Conservation (phyloP, 53 echinoderm and acorn worm genomes). For the Apostichopus leukothele region DNA sequence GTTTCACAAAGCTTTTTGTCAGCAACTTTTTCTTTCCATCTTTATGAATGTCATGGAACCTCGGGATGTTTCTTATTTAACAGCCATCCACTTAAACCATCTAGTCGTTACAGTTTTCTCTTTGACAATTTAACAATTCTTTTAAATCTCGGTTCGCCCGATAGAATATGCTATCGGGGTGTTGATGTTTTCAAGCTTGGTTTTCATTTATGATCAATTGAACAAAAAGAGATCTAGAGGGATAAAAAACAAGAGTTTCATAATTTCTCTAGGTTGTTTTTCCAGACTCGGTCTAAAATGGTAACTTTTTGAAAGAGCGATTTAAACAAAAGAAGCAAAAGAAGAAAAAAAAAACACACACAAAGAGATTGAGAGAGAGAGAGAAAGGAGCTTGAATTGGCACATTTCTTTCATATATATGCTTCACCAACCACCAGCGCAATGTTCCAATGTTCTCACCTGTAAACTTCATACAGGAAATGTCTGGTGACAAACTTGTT, state of each 20-base stretch:
- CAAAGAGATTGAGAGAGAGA: background rate
- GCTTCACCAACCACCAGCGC: too few relatives aligned
- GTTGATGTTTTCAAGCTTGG: constrained; percentile 5
- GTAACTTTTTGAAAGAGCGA: background rate
- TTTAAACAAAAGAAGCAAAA: constrained; percentile 16
- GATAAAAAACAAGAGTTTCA: constrained; percentile 12
- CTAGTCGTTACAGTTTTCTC: constrained; percentile 32
- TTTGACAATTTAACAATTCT: background rate
- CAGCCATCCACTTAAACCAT: constrained; percentile 12
- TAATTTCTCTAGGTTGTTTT: constrained; percentile 31
- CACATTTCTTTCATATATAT: too few relatives aligned
- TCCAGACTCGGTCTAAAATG: constrained; percentile 1
- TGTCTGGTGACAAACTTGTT: too few relatives aligned
- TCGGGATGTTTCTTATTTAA: background rate
- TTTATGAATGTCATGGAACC: background rate
- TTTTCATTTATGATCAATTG: background rate
- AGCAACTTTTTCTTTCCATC: background rate
- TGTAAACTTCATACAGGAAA: too few relatives aligned
- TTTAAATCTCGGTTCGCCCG: background rate
- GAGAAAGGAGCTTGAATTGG: too few relatives aligned
- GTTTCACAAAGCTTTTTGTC: background rate
- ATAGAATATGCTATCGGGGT: constrained; percentile 6
- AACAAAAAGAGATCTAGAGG: background rate
- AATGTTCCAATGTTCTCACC: too few relatives aligned
- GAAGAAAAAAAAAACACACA: background rate